These are phyloP conservation scores for Ariolimax columbianus DNA, from an alignment of 2,888 invertebrate species.

Conservation along the genomic window DNA sequence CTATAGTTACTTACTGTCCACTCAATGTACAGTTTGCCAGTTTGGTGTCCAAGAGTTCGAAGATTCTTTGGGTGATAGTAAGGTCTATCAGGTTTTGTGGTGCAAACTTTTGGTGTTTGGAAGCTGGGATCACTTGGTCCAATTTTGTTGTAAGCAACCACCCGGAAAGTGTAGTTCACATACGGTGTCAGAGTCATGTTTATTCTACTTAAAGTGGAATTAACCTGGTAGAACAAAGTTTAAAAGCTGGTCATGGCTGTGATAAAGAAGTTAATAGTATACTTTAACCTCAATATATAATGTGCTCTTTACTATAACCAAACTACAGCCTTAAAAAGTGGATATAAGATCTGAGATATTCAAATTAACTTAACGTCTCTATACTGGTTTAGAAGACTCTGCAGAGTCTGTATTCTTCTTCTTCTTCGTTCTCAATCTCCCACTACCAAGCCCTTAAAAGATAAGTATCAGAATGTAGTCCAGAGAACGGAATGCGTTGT, in stretches of 20 bases:
- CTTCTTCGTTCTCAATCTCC: no score
- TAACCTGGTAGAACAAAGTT: constrained; percentile 50
- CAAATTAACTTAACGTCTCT: no score
- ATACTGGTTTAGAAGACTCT: no score
- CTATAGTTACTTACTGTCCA: constrained; percentile 78
- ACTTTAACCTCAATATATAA: no score
- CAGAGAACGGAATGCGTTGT: no score
- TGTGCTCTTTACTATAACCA: not conserved
- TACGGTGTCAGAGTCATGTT: constrained; percentile 71
- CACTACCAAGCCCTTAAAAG: no score
- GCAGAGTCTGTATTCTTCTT: no score
- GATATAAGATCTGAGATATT: no score
- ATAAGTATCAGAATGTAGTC: no score
- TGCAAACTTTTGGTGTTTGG: constrained; percentile 71
- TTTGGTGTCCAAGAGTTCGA: constrained; percentile 73
- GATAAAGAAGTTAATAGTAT: no score
- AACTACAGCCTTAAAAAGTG: no score
- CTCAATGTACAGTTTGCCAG: constrained; percentile 73
- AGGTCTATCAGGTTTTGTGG: constrained; percentile 69
- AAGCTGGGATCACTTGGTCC: constrained; percentile 76
- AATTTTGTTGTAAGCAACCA: constrained; percentile 78
- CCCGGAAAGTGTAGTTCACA: constrained; percentile 77
- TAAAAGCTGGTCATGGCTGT: no score
- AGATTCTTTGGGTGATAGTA: constrained; percentile 75
- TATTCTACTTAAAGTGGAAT: constrained; percentile 66